Base-by-base conservation (phyloP, 2,113 vertebrate genomes). In the Thinocorus orbignyianus region DNA sequence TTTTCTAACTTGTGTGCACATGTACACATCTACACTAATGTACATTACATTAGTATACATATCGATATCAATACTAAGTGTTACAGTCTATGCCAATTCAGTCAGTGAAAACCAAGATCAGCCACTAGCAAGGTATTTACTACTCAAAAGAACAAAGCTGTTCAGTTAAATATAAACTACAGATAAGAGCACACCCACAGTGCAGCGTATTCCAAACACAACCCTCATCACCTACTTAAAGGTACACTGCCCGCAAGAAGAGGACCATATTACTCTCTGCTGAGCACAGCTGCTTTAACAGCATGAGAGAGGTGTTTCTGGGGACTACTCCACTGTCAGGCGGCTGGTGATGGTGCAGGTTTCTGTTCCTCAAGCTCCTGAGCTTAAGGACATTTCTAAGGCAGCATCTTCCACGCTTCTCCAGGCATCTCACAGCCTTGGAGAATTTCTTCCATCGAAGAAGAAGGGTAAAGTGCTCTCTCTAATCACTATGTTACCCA, bases 171-270 rank as follows among this genome's bases (percentile, higher is more conserved):
- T 9, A 72, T 24, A 49, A 91, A 84, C 26, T 14, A 26, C 26
- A 8, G 42, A 9, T 7, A 72, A 1, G 0, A 10, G 65, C 5
- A 10, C 7, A 13, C 30, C 25, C 49, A 25, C 7, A 2, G 39
- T 39, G 37, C n/a, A 51, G 17, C 48, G 37, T 70, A 60, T 60
- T 77, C 58, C 72, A 60, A 86, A 64, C 37, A 44, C 80, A 69
- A 1, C 2, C n/a, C 49, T 37, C 68, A n/a, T 17, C 35, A 86
- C 33, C 39, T 42, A 23, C 35, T 37, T 69, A 55, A 72, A 51
- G 26, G 72, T 39, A 62, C 8, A 8, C 22, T 77, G 58, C 39
- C 71, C 6, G 1, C 28, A 83, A 37, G 49, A 64, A 60, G 4
- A 42, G 28, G 25, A 81, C 71, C 7, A 3, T 9, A 23, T 60